A percentile compares a stretch with the other conserved stretches of the same genome.
Evolutionary conservation across 2,113 vertebrate genomes (phyloP).

Genomic region (Plotosus lineatus): DNA sequence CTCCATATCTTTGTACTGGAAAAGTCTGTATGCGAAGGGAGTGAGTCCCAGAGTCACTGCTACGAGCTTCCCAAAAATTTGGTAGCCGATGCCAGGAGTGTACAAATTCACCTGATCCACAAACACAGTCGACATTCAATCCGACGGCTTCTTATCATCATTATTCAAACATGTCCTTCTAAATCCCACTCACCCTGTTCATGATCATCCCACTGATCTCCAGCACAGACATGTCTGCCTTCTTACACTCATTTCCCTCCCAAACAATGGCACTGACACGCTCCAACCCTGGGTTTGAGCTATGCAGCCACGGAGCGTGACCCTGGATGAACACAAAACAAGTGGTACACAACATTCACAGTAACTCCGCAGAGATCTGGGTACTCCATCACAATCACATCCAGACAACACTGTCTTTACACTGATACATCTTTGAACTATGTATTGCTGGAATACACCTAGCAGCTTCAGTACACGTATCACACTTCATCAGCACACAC

Average conservation of each 20-base stretch:
- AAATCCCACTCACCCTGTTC: slow-evolving; percentile 83
- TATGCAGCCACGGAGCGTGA: slow-evolving; percentile 94
- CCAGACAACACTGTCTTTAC: background rate
- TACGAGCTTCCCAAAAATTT: slow-evolving; percentile 92
- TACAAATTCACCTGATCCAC: slow-evolving; percentile 86
- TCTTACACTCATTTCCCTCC: slow-evolving; percentile 98
- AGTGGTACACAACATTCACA: background rate
- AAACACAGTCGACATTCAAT: background rate
- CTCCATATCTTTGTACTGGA: slow-evolving; percentile 87
- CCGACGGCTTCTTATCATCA: background rate
- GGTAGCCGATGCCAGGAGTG: slow-evolving; percentile 93
- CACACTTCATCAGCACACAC: no score
- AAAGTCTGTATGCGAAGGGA: slow-evolving; percentile 88
- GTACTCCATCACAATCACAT: background rate
- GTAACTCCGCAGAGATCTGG: background rate
- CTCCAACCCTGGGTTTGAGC: slow-evolving; percentile 90
- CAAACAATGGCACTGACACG: slow-evolving; percentile 97
- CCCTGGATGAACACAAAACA: slow-evolving; percentile 72
- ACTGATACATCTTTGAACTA: no score
- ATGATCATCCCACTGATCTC: slow-evolving; percentile 99
- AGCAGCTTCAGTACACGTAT: background rate
- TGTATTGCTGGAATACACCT: background rate
- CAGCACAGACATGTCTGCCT: slow-evolving; percentile 98
- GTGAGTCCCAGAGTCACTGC: slow-evolving; percentile 88
- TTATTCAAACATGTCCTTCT: background rate